phyloP scores from a whole-genome alignment of 2,888 invertebrate species.

The Sialis fuliginosa region DNA sequence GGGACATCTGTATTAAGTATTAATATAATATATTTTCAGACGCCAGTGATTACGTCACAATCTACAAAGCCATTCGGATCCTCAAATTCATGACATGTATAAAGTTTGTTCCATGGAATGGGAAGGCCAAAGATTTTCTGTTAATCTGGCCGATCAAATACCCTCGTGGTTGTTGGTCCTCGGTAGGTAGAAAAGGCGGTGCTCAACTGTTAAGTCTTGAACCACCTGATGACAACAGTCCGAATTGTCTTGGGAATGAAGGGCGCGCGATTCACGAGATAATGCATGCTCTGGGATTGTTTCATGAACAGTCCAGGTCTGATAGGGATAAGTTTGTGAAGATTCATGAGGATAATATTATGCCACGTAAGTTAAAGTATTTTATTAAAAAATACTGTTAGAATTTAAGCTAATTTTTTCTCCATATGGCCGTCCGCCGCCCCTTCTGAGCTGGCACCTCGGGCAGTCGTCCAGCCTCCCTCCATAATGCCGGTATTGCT shows the following conservation, averaged over 20 bases:
- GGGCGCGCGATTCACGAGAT: constrained; percentile 66
- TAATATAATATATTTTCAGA: constrained; percentile 20
- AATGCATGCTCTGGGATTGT: constrained; percentile 65
- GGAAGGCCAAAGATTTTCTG: constrained; percentile 40
- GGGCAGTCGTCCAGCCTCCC: too few species aligned
- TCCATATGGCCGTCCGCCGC: too few species aligned
- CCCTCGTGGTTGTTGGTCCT: constrained; percentile 58
- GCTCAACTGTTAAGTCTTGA: constrained; percentile 54
- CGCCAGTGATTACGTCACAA: constrained; percentile 35
- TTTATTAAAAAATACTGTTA: neutral
- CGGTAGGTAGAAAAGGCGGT: constrained; percentile 55
- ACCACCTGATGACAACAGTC: constrained; percentile 37
- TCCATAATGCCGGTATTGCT: too few species aligned
- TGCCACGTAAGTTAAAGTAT: constrained; percentile 32
- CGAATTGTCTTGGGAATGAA: constrained; percentile 44
- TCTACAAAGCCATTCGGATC: constrained; percentile 38
- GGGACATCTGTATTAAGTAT: too few species aligned
- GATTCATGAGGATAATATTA: constrained; percentile 48
- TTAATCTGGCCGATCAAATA: constrained; percentile 47
- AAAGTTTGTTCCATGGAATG: constrained; percentile 44
- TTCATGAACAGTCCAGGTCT: constrained; percentile 62
- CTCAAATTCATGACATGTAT: constrained; percentile 47
- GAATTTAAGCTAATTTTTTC: too few species aligned
- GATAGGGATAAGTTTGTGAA: constrained; percentile 55
- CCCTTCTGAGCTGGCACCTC: too few species aligned